phyloP scores from a whole-genome alignment of 2,113 vertebrate species.

The Orthochromis indermauri region DNA sequence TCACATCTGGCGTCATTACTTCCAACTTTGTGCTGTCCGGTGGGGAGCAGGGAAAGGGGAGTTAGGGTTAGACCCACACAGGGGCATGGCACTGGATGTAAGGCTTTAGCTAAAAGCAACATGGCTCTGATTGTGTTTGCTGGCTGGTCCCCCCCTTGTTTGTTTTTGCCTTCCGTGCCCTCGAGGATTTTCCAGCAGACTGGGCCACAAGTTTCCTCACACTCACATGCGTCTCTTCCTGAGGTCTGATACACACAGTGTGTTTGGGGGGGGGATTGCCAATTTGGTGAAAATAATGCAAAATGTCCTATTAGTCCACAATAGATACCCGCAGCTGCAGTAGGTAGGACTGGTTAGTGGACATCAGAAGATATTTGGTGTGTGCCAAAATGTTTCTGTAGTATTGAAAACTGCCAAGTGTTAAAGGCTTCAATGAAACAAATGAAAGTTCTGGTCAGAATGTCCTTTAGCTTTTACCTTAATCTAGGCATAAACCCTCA shows the following conservation, averaged over 20 bases:
- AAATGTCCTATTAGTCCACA: not conserved
- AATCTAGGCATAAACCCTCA: not conserved
- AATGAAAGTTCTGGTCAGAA: not conserved
- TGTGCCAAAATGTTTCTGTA: not conserved
- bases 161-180: constrained; percentile 1
- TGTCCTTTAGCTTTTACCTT: not conserved
- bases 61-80: not conserved
- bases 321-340: not conserved
- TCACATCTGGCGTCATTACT: constrained; percentile 64
- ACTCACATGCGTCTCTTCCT: not conserved
- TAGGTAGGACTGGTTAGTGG: not conserved
- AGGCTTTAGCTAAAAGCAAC: constrained; percentile 32
- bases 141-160: not conserved
- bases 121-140: constrained; percentile 35
- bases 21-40: constrained; percentile 33
- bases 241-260: not conserved
- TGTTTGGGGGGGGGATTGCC: not conserved
- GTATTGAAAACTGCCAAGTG: not conserved
- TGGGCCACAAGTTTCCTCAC: not conserved
- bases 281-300: not conserved
- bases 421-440: not conserved
- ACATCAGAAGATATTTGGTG: not conserved
- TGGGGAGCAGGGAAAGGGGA: not conserved
- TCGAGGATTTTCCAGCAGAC: not conserved
- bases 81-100: not conserved